Percentiles rank a stretch among this genome's conserved stretches.
These are phyloP conservation scores for Leucoraja erinaceus DNA, from an alignment of 2,113 vertebrate genomes.

Conservation along the genomic window DNA sequence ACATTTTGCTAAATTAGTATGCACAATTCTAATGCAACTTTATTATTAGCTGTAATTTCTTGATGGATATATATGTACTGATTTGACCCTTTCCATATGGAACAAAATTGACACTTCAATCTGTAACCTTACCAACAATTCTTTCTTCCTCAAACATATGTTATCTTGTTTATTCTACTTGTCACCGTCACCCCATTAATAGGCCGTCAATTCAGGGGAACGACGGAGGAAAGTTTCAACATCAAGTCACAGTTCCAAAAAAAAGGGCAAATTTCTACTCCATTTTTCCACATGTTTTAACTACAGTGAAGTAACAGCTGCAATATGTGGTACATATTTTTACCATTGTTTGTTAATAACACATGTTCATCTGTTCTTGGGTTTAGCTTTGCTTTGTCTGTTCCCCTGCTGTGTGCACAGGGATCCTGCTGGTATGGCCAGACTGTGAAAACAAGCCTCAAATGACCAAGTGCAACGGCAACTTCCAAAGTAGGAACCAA, in stretches of 20 bases:
- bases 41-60: constrained; percentile 28
- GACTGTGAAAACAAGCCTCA: constrained; percentile 64
- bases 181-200: constrained; percentile 10
- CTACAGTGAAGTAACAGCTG: constrained; percentile 30
- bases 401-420: constrained; percentile 60
- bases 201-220: not conserved
- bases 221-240: not conserved
- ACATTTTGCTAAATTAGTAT: not conserved
- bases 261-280: not conserved
- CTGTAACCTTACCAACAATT: not conserved
- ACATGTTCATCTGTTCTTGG: constrained; percentile 20
- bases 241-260: constrained; percentile 3
- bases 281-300: not conserved
- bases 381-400: constrained; percentile 46
- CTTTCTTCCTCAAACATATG: constrained; percentile 14
- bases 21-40: not conserved
- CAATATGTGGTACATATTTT: constrained; percentile 12
- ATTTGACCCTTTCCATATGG: not conserved
- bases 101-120: not conserved
- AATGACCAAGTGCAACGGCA: constrained; percentile 70
- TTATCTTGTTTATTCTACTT: constrained; percentile 32
- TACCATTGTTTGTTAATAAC: constrained; percentile 34
- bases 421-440: constrained; percentile 71
- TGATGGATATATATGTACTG: constrained; percentile 30
- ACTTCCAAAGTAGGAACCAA: constrained; percentile 65